A percentile compares a stretch with the other conserved stretches of the same genome.
Evolutionary conservation across 2,113 vertebrate species (phyloP).

Genomic region (Okapia johnstoni): DNA sequence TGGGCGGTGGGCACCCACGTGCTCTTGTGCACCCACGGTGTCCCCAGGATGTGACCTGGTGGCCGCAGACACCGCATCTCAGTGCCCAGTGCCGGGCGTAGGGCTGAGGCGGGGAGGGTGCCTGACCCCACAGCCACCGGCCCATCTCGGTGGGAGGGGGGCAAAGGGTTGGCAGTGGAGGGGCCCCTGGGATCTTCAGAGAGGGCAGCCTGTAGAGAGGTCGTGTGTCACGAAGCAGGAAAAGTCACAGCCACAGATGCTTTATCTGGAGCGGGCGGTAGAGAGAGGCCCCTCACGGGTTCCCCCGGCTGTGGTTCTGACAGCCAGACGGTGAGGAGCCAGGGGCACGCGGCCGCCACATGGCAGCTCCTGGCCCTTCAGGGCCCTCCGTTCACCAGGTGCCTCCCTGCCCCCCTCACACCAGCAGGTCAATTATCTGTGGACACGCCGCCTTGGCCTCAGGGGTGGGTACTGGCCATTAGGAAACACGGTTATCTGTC

Average conservation of each 20-base stretch:
- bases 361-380: neutral
- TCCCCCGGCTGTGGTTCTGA: neutral
- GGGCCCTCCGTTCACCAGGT: neutral
- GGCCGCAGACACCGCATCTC: neutral
- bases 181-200: neutral
- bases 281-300: neutral
- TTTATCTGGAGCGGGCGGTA: neutral
- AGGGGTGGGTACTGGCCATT: neutral
- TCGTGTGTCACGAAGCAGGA: neutral
- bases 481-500: neutral
- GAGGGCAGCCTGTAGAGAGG: neutral
- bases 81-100: neutral
- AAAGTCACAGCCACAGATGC: neutral
- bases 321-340: neutral
- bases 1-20: neutral
- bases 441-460: neutral
- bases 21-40: neutral
- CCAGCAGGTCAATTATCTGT: neutral
- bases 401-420: neutral
- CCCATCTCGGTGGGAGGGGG: neutral
- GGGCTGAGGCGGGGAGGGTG: neutral
- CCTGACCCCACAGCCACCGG: neutral
- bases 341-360: fast-evolving
- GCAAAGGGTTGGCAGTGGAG: neutral
- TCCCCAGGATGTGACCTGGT: neutral